Evolutionary conservation across 2,888 invertebrate genomes (phyloP), one percentile per base, ranked within the genome.

Genomic region (Zhengitettix transpicula): DNA sequence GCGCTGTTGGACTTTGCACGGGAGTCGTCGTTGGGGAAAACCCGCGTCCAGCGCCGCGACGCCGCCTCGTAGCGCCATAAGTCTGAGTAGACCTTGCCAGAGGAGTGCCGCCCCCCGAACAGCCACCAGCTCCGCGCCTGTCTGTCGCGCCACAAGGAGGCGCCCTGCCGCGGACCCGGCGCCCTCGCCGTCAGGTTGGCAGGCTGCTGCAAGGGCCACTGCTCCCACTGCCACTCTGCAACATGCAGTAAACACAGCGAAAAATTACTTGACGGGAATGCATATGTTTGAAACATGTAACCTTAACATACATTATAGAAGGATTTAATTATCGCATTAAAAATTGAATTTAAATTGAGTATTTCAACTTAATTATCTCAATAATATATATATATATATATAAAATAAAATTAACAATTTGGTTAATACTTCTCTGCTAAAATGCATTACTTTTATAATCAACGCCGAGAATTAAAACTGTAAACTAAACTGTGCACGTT

Each of bases 51-150:
- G 9, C 9, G 15, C 16, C 59, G 42, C 10, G 51, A 17, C 28
- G 12, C 52, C 10, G 57, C 52, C 47, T 60, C 58, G 42, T 63
- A 63, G 9, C 59, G 59, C 63, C 63, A 63, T 12, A 63, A 57
- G 42, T 63, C 63, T 8, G 58, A 58, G 60, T 61, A 61, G 15
- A 55, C 42, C 16, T 62, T 63, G 15, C 52, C 55, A 11, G 52
- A 40, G n/a, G 44, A 44, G 15, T 47, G 47, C 47, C 47, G 12
- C 14, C 47, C 47, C 14, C 47, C 47, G n/a, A 47, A 47, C 47
- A 47, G 47, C 47, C 47, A 47, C 47, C 47, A 47, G n/a, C 14
- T 14, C 5, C 47, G 12, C 14, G 14, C 47, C 14, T 12, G 14
- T 12, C 47, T 12, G 47, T 47, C 47, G 14, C 47, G 12, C 47